These are phyloP conservation scores for Cydia splendana DNA, from an alignment of 1,140 invertebrate species.

Conservation along the genomic window DNA sequence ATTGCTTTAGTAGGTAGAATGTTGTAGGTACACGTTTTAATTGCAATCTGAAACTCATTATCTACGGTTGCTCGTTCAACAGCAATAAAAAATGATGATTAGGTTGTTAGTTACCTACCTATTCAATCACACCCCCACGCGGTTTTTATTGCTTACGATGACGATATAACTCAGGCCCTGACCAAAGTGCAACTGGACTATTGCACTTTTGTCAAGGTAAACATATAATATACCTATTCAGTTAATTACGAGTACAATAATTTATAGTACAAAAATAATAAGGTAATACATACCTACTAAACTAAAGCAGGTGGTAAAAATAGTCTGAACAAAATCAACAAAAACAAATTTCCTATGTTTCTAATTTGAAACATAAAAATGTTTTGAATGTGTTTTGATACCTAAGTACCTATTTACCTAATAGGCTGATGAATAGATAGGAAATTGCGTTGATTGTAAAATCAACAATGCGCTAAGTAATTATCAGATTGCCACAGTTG, in stretches of 20 bases:
- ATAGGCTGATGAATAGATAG: too few relatives aligned
- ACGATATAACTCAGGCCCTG: neutral
- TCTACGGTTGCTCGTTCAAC: neutral
- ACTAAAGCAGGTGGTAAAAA: too few relatives aligned
- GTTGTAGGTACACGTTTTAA: neutral
- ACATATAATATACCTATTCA: neutral
- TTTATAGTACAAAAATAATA: too few relatives aligned
- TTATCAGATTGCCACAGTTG: neutral
- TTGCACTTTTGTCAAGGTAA: neutral
- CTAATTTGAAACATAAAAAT: too few relatives aligned
- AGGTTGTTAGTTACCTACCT: neutral
- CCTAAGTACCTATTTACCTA: too few relatives aligned
- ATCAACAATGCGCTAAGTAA: neutral
- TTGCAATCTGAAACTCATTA: slow-evolving; percentile 1
- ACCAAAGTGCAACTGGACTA: neutral
- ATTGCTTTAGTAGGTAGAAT: too few relatives aligned
- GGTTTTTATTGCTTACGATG: too few relatives aligned
- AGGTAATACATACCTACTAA: too few relatives aligned
- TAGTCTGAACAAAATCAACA: too few relatives aligned
- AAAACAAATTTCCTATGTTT: too few relatives aligned
- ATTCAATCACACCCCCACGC: neutral
- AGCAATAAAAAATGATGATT: neutral
- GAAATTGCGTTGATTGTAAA: neutral
- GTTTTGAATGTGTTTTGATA: too few relatives aligned
- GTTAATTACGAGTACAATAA: too few relatives aligned